Percentiles rank a stretch among this genome's conserved stretches.
These are phyloP conservation scores for Heliocidaris erythrogramma DNA, from an alignment of 35 echinoderm and acorn worm species.

Conservation along the genomic window DNA sequence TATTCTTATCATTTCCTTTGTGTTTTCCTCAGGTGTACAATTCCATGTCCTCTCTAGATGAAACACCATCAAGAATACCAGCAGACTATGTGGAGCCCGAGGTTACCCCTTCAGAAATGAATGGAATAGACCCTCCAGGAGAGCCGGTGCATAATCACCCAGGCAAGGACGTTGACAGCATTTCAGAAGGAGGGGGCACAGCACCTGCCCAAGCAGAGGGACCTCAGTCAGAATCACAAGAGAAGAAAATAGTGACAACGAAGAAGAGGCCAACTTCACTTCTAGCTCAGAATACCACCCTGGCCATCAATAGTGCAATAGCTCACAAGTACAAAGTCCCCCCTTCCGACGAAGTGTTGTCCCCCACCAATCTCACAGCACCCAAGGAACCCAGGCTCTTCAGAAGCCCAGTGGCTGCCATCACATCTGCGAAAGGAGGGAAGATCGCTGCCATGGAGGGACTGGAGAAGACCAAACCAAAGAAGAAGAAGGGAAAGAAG, in stretches of 20 bases:
- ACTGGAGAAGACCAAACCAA: slow-evolving; percentile 48
- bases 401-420: slow-evolving; percentile 83
- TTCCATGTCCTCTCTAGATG: slow-evolving; percentile 71
- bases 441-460: slow-evolving; percentile 54
- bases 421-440: slow-evolving; percentile 76
- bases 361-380: neutral
- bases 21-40: slow-evolving; percentile 52
- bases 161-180: neutral
- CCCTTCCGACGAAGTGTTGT: slow-evolving; percentile 15
- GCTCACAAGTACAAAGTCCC: slow-evolving; percentile 48
- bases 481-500: slow-evolving; percentile 48
- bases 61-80: slow-evolving; percentile 83
- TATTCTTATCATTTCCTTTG: neutral
- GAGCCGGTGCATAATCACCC: neutral
- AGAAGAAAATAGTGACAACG: slow-evolving; percentile 57
- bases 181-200: neutral
- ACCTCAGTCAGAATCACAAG: slow-evolving; percentile 41
- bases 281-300: slow-evolving; percentile 82
- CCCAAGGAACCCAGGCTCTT: slow-evolving; percentile 61
- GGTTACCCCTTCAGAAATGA: slow-evolving; percentile 21
- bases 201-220: neutral
- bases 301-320: slow-evolving; percentile 79
- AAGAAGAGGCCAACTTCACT: slow-evolving; percentile 70
- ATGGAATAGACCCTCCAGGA: neutral
- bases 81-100: slow-evolving; percentile 40